A percentile compares a stretch with the other conserved stretches of the same genome.
These are phyloP conservation scores for Trypoxylus dichotomus DNA, from an alignment of 1,140 invertebrate species.

Conservation along the genomic window DNA sequence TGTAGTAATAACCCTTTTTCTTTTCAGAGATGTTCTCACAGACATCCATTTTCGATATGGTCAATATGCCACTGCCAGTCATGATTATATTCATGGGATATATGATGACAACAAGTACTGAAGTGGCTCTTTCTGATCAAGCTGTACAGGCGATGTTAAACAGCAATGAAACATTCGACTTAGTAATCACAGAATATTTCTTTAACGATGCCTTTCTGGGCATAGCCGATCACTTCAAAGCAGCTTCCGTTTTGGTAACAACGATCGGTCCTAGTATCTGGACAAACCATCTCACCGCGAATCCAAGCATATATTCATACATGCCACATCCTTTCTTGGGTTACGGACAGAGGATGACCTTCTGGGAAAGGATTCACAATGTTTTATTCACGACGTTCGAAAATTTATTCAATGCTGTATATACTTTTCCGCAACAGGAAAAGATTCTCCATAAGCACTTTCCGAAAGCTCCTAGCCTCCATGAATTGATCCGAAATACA, in stretches of 20 bases:
- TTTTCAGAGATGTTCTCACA: no score
- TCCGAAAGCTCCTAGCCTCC: constrained; percentile 26
- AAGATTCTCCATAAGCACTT: constrained; percentile 25
- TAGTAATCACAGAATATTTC: constrained; percentile 67
- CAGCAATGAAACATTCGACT: constrained; percentile 59
- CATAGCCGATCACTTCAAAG: constrained; percentile 63
- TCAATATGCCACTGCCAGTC: no score
- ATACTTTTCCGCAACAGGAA: not conserved
- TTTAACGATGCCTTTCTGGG: constrained; percentile 68
- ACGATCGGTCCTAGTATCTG: constrained; percentile 43
- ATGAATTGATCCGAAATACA: constrained; percentile 29
- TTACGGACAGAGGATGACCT: constrained; percentile 53
- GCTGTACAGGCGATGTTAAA: constrained; percentile 37
- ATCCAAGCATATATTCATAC: constrained; percentile 51
- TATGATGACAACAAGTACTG: not conserved
- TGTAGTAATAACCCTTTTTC: not conserved
- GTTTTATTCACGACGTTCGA: not conserved
- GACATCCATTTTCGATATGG: no score
- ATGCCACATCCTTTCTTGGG: constrained; percentile 45
- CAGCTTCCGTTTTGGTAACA: constrained; percentile 61
- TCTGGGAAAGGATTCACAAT: constrained; percentile 54
- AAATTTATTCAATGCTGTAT: not conserved
- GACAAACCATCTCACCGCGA: constrained; percentile 48
- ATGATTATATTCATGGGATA: not conserved
- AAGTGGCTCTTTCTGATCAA: constrained; percentile 32